Percentiles rank a stretch among this genome's conserved stretches.
Evolutionary conservation across 1,140 invertebrate genomes (phyloP).

Genomic region (Brachionus plicatilis): DNA sequence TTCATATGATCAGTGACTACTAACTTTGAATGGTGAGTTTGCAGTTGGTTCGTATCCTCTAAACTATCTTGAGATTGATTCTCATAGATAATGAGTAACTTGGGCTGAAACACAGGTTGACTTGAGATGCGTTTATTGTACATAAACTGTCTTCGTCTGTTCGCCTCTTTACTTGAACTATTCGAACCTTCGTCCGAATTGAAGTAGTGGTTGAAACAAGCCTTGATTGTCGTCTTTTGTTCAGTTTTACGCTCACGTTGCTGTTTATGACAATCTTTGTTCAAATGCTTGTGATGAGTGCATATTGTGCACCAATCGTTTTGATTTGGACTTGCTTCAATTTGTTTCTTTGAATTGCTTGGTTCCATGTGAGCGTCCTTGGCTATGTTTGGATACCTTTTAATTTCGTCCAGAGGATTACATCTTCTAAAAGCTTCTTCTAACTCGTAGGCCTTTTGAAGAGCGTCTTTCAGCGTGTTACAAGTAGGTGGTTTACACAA

Average conservation of each 20-base stretch:
- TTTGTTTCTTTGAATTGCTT: neutral
- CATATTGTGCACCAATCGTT: neutral
- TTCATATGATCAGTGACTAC: neutral
- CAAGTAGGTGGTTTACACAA: conserved; percentile 1
- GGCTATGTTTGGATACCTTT: too few relatives aligned
- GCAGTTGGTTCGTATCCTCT: neutral
- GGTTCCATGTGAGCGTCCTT: neutral
- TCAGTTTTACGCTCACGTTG: neutral
- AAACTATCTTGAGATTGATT: neutral
- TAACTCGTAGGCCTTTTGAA: too few relatives aligned
- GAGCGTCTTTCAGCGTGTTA: neutral
- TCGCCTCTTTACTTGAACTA: neutral
- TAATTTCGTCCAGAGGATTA: too few relatives aligned
- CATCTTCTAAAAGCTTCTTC: too few relatives aligned
- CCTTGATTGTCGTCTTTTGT: neutral
- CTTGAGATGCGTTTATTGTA: neutral
- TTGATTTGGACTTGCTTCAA: neutral
- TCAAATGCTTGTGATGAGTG: neutral
- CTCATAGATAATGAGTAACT: neutral
- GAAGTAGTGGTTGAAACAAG: neutral
- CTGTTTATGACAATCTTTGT: conserved; percentile 12
- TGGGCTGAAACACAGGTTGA: neutral
- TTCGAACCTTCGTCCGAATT: neutral
- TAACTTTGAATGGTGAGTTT: neutral
- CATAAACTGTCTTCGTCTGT: neutral